phyloP scores from a whole-genome alignment of 2,797 vertebrate genomes.

The Leuciscus waleckii region DNA sequence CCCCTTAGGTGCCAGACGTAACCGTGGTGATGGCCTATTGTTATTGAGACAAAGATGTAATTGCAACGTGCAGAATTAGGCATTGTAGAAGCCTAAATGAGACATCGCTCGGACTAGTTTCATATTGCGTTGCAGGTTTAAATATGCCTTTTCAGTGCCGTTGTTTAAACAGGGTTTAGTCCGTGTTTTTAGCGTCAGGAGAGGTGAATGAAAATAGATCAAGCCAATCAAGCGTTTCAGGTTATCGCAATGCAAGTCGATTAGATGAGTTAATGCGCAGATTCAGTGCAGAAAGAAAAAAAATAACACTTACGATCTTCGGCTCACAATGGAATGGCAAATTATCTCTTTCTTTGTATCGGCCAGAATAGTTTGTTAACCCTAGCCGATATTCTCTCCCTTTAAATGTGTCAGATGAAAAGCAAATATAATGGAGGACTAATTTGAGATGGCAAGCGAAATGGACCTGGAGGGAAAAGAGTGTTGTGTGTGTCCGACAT shows the following conservation, averaged over 20 bases:
- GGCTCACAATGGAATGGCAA: conserved; percentile 46
- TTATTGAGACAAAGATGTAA: conserved; percentile 42
- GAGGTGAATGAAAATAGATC: conserved; percentile 44
- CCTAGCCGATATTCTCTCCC: conserved; percentile 66
- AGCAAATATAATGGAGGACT: conserved; percentile 74
- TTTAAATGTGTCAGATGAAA: conserved; percentile 69
- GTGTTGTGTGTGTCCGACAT: conserved; percentile 72
- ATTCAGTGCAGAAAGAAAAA: conserved; percentile 17
- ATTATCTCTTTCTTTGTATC: conserved; percentile 42
- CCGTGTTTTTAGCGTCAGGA: conserved; percentile 18
- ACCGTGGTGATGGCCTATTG: conserved; percentile 44
- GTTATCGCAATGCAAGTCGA: conserved; percentile 17
- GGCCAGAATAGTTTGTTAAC: conserved; percentile 32
- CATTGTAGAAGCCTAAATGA: conserved; percentile 30
- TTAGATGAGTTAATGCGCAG: conserved; percentile 29
- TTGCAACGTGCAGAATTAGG: conserved; percentile 31
- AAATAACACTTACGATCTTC: conserved; percentile 40
- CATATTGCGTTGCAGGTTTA: conserved; percentile 26
- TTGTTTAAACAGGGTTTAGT: conserved; percentile 45
- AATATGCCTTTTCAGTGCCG: conserved; percentile 35
- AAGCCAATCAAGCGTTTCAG: conserved; percentile 33
- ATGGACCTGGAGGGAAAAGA: conserved; percentile 69
- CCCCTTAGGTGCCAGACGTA: conserved; percentile 71
- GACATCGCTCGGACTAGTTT: conserved; percentile 11
- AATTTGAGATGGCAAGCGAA: conserved; percentile 73